These are phyloP conservation scores for Aproaerema taeniolella DNA, from an alignment of 2,888 invertebrate species.

Conservation along the genomic window DNA sequence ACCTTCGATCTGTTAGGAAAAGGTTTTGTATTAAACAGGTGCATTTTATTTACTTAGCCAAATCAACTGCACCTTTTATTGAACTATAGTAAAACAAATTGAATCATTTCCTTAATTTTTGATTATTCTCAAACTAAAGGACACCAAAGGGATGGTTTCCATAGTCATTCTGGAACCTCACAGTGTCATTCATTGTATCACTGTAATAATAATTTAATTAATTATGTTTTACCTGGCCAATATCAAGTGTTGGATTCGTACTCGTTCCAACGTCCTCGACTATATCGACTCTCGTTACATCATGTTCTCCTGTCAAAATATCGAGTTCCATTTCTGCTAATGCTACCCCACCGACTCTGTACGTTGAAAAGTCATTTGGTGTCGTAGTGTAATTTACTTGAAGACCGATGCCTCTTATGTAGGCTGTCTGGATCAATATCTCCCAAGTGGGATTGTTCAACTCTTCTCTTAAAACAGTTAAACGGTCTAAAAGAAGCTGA, in stretches of 20 bases:
- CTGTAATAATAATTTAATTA: too few species aligned
- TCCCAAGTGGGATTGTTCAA: conserved; percentile 61
- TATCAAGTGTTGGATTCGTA: conserved; percentile 82
- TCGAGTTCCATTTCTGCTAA: conserved; percentile 85
- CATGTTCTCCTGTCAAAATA: conserved; percentile 83
- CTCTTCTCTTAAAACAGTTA: conserved; percentile 59
- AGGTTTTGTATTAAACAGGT: neutral
- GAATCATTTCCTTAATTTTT: neutral
- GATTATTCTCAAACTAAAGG: too few species aligned
- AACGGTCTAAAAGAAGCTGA: conserved; percentile 32
- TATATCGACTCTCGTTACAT: conserved; percentile 80
- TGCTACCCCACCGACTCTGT: conserved; percentile 77
- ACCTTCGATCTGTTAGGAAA: conserved; percentile 67
- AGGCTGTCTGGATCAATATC: conserved; percentile 72
- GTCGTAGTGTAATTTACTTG: conserved; percentile 70
- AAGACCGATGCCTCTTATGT: conserved; percentile 66
- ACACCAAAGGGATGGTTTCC: too few species aligned
- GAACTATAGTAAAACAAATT: neutral
- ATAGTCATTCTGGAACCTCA: too few species aligned
- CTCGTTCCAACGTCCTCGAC: conserved; percentile 83
- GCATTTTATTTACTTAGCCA: too few species aligned
- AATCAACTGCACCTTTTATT: neutral
- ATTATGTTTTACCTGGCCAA: conserved; percentile 81
- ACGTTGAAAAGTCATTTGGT: conserved; percentile 51
- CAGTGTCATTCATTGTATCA: too few species aligned